Conservation (phyloP, 2,113 vertebrate species). For the Smithornis capensis region DNA sequence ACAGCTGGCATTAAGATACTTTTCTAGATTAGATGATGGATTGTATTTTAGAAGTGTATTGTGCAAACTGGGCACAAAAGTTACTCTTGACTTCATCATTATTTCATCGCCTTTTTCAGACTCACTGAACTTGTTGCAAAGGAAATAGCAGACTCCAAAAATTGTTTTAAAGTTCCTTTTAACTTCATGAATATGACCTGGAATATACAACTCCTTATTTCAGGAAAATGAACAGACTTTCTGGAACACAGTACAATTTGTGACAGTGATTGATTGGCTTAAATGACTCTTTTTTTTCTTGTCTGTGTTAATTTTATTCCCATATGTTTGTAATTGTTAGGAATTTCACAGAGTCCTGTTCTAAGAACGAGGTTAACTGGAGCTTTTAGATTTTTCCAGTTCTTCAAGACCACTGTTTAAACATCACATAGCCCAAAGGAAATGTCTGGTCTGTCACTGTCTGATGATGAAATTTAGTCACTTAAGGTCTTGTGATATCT, state of each 20-base stretch:
- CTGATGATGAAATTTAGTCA: not conserved
- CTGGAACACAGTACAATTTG: not conserved
- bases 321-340: not conserved
- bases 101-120: not conserved
- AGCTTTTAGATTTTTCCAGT: not conserved
- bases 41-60: not conserved
- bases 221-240: not conserved
- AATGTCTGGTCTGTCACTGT: not conserved
- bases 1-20: not conserved
- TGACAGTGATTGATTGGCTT: not conserved
- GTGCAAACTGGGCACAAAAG: conserved; percentile 11
- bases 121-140: not conserved
- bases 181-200: not conserved
- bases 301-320: not conserved
- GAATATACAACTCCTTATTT: not conserved
- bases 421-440: not conserved
- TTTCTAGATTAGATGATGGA: conserved; percentile 3
- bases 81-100: conserved; percentile 2
- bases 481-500: not conserved
- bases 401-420: not conserved
- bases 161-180: not conserved
- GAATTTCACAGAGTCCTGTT: not conserved
- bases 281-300: not conserved
- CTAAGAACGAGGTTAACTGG: not conserved
- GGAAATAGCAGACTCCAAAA: not conserved